Base-by-base conservation (phyloP, 2,888 invertebrate species). In the Carcina quercana region DNA sequence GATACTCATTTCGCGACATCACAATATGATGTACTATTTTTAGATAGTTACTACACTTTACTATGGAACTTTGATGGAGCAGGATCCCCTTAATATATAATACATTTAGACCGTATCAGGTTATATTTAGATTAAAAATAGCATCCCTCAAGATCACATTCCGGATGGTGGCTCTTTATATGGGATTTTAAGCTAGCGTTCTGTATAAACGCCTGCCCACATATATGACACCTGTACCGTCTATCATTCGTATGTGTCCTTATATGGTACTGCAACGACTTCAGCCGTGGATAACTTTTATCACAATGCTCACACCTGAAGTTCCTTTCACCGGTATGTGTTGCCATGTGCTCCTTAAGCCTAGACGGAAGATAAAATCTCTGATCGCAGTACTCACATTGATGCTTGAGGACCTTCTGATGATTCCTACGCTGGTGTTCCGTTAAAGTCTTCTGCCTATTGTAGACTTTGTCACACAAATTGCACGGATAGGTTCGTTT, bases 131-230 rank as follows among this genome's bases (percentile, higher is more conserved):
- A n/a, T 41, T 52, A 72, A 45, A 70, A 76, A 37, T 72, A 76
- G 19, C 72, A 75, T 2, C 68, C 72, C 2, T 76, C 75, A 0
- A 79, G 62, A 44, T 78, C 79, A 43, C 78, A 79, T 25, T 79
- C 80, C 0, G 86, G 80, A 45, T 87, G 86, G 39, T 87, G 86
- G 5, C 75, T 84, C 32, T 86, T 87, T 29, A 88, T 83, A 53
- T 88, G 88, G 0, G 86, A 78, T 40, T 88, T 88, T 24, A 88
- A 46, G 40, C 87, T 87, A 0, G 86, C 80, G 29, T 87, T 86
- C 33, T 87, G 88, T 30, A 86, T 86, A 32, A 88, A 88, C 0
- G 86, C 86, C 25, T 86, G 84, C 1, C 73, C 82, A 37, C 88
- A 88, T 34, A 78, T 64, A 30, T 85, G 74, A 40, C 89, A 88